Base-by-base conservation (phyloP, 2,888 invertebrate species). In the Polydrusus cervinus region DNA sequence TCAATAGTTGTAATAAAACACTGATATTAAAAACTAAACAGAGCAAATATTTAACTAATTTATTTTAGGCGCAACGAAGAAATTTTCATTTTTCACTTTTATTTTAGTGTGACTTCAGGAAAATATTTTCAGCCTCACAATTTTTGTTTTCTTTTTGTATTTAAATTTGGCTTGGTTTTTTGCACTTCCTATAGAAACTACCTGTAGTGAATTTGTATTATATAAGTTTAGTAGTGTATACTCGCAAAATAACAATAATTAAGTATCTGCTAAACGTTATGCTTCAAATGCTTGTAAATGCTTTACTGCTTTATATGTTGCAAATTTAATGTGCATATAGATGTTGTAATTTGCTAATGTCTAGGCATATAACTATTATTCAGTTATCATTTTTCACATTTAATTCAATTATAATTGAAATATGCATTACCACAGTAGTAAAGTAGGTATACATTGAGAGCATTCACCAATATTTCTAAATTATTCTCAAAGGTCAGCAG, bases 181-280 rank as follows among this genome's bases (percentile, higher is more conserved):
- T 74, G 64, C 30, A 16, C 34, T 71, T 47, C 16, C 16, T 62
- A 70, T n/a, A 45, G 25, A 13, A 34, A 60, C 10, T 38, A 16
- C 3, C 18, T 18, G 16, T 60, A 60, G 38, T 60, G 7, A 14
- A 38, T 60, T 38, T 60, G 18, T 13, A 60, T 47, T 47, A 47
- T 16, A 1, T 30, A 68, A 53, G 47, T 73, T 73, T 55, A 38
- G 47, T 75, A 71, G 80, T 81, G 81, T 81, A 80, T 81, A 81
- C 79, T 80, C 79, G 79, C 78, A 76, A 75, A 71, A 67, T 75
- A 78, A 79, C 64, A 38, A 40, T 43, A 66, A 25, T n/a, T 6
- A 38, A 18, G 25, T 1, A 57, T 45, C 60, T 57, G 16, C 18
- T 13, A 16, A 40, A 53, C 14, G 7, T 16, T 65, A 45, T n/a